Base-by-base conservation (phyloP, 2,888 invertebrate genomes). In the Dusona sp. region DNA sequence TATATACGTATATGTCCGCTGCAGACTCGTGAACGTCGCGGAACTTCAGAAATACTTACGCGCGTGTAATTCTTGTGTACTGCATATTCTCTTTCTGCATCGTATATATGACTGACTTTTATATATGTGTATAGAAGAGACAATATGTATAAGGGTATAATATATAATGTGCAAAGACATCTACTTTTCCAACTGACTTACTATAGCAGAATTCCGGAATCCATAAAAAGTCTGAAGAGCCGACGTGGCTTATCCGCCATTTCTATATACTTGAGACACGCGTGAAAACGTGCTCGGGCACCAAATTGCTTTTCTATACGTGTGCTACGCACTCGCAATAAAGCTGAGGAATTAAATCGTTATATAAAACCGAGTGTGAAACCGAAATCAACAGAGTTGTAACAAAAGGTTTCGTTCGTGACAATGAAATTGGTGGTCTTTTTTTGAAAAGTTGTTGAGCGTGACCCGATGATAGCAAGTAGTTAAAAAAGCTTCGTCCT, bases 161-260 rank as follows among this genome's bases (percentile, higher is more conserved):
- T n/a, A 33, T 11, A 3, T 48, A 16, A 67, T 6, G 67, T 42
- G 48, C n/a, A 38, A 29, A 54, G 29, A 57, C 45, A 48, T 19
- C 45, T n/a, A 64, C 83, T 67, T 75, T 86, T 80, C 51, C 38
- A 61, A 61, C 73, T 48, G 80, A 80, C 77, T 73, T 74, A 81
- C 42, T 54, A 73, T 65, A 73, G 25, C 13, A 36, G 22, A 48
- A 65, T 33, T 25, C 36, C 13, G 42, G 45, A 73, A 75, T 64
- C 64, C 79, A 72, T 61, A 79, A 84, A 61, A 61, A 84, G 74
- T 75, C 81, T 87, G 57, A 67, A 84, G 82, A 75, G 86, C 51
- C 67, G 79, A 81, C 86, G 84, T 87, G 86, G 84, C 84, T 87
- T 84, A 87, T 87, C 86, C 86, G 29, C 48, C 61, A 57, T 79